Evolutionary conservation across 2,888 invertebrate species (phyloP), one percentile per base, ranked within the genome.

Genomic region (Glyphotaelius pellucidus): DNA sequence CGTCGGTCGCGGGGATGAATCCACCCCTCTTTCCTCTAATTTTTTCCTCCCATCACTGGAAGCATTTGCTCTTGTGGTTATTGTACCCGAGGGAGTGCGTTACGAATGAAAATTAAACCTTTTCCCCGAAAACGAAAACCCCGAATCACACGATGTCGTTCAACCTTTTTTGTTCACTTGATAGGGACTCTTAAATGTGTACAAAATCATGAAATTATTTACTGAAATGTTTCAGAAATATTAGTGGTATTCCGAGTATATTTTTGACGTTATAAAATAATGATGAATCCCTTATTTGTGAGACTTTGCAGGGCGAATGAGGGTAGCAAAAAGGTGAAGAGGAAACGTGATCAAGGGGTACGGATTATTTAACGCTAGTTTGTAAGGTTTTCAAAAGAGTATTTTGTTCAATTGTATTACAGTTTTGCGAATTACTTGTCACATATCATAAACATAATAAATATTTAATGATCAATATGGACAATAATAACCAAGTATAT

Each of bases 101-200:
- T 90, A 92, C 91, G 85, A 93, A 93, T 91, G 92, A 91, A 93
- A 93, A 92, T 93, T 92, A 93, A 93, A 93, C 92, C 92, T 91
- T 90, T 92, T 92, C 86, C 80, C 90, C 85, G 86, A 80, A 87
- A 87, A 80, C 67, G 79, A 67, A 80, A 30, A 38, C 35, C 80
- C 80, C 9, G 42, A 89, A 89, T 87, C 87, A 87, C 87, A 87
- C 87, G 31, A 87, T 52, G 52, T 87, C 67, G 30, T 52, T 67
- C 47, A 86, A 86, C 38, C 86, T 86, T 86, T 86, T 67, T 42
- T 42, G 25, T 30, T 85, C 38, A n/a, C 85, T 32, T 30, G 86
- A 42, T 42, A n/a, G 86, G 86, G 25, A 35, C 83, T 12, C 35
- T 35, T 83, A 83, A 83, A 83, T 83, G 83, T 83, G 83, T 32